phyloP scores from a whole-genome alignment of 1,140 invertebrate species.

The Hylyphantes graminicola region DNA sequence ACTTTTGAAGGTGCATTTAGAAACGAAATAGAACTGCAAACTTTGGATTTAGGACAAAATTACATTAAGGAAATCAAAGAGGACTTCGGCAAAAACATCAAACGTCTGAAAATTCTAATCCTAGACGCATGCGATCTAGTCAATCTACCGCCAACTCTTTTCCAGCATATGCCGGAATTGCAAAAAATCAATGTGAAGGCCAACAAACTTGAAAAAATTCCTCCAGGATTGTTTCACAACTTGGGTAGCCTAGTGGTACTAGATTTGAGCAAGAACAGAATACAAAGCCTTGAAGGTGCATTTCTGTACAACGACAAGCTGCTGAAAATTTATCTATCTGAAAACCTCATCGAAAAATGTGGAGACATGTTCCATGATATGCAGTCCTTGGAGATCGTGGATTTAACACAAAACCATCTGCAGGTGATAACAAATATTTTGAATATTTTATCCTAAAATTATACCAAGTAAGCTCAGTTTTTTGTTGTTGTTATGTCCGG shows the following conservation, averaged over 20 bases:
- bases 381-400: neutral
- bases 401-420: conserved; percentile 4
- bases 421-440: neutral
- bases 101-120: neutral
- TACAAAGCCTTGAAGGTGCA: neutral
- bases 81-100: neutral
- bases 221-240: neutral
- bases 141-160: neutral
- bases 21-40: neutral
- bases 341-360: neutral
- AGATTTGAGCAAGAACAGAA: neutral
- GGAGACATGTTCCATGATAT: neutral
- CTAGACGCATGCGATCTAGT: conserved; percentile 8
- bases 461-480: neutral
- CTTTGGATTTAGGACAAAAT: conserved; percentile 18
- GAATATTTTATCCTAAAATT: neutral
- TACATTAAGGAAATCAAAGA: neutral
- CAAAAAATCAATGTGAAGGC: conserved; percentile 1
- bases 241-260: neutral
- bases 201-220: neutral
- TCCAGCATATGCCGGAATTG: neutral
- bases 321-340: neutral
- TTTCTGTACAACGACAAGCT: conserved; percentile 6
- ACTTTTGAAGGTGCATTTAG: neutral
- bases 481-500: neutral